Conservation (phyloP, 1,140 invertebrate species). For the Cryptotermes secundus region DNA sequence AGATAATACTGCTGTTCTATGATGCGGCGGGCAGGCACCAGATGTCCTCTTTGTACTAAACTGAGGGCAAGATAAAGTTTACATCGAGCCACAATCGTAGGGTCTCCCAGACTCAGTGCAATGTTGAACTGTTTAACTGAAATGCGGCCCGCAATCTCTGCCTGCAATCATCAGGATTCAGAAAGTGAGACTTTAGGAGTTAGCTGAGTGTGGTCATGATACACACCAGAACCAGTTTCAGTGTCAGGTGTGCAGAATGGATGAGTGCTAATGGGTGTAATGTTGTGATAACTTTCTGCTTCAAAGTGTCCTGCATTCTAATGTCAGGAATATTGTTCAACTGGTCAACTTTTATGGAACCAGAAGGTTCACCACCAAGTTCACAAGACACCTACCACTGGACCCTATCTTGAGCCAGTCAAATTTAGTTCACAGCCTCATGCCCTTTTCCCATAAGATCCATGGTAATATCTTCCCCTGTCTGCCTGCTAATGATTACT, state of each 20-base stretch:
- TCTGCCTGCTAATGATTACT: too few relatives aligned
- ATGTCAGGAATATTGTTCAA: too few relatives aligned
- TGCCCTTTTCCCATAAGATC: too few relatives aligned
- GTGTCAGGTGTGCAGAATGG: background rate
- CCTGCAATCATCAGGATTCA: constrained; percentile 53
- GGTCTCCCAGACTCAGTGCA: constrained; percentile 77
- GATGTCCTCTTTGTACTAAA: constrained; percentile 74
- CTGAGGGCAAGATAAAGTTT: constrained; percentile 84
- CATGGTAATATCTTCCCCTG: too few relatives aligned
- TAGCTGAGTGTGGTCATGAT: background rate
- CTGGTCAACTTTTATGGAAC: too few relatives aligned
- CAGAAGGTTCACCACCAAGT: too few relatives aligned
- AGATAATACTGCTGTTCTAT: constrained; percentile 64
- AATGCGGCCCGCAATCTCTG: constrained; percentile 82
- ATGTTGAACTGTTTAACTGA: constrained; percentile 79
- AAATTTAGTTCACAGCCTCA: too few relatives aligned
- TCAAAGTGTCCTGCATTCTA: too few relatives aligned
- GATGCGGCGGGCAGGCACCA: constrained; percentile 63
- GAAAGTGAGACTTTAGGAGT: constrained; percentile 37
- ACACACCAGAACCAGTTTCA: background rate
- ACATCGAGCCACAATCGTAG: constrained; percentile 73
- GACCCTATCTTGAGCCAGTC: too few relatives aligned
- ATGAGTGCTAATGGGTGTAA: too few relatives aligned
- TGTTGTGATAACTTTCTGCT: too few relatives aligned
- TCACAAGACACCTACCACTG: too few relatives aligned